Evolutionary conservation across 2,797 vertebrate species (phyloP), one percentile per base, ranked within the genome.

Genomic region (Taeniopygia guttata): DNA sequence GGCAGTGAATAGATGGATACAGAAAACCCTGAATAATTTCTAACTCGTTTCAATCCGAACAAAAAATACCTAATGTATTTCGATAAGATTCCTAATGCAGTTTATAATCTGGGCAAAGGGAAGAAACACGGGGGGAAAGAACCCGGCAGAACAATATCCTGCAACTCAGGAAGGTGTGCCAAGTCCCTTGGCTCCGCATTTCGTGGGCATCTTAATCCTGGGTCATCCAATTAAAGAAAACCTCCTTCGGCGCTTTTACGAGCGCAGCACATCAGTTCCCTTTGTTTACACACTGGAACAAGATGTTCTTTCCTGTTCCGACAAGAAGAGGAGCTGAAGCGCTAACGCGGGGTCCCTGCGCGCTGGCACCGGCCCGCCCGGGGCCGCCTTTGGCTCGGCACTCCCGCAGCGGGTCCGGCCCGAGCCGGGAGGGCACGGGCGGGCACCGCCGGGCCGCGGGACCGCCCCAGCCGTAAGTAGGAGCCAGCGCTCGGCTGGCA

Each of bases 231-330:
- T 84, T 89, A 87, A 87, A 66, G 62, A 29, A 73, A 89, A 54
- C 87, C 63, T 75, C 91, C 76, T 38, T 76, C 89, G 51, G 82
- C 75, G 56, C 66, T 45, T 85, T 66, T 27, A 92, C n/a, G 30
- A 56, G 91, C 72, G 52, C 74, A 68, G 74, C 86, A 29, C 81
- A 82, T 10, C 74, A 42, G 34, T 70, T 59, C 89, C 96, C 87
- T 95, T 96, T 96, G 95, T 96, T 90, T 92, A 84, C 67, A 82
- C 75, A 46, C 81, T 79, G 86, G 80, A 68, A 92, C 92, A 68
- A 68, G 80, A 84, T 88, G 86, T 82, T 89, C 93, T 55, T 63
- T 84, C 81, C 70, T 29, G 75, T 64, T 94, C 89, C 60, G 55
- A 89, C 81, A 63, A 32, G 69, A 38, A 38, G 23, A 58, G 74